These are phyloP conservation scores for Rhyacophila evoluta DNA, from an alignment of 2,888 invertebrate genomes.

Conservation along the genomic window DNA sequence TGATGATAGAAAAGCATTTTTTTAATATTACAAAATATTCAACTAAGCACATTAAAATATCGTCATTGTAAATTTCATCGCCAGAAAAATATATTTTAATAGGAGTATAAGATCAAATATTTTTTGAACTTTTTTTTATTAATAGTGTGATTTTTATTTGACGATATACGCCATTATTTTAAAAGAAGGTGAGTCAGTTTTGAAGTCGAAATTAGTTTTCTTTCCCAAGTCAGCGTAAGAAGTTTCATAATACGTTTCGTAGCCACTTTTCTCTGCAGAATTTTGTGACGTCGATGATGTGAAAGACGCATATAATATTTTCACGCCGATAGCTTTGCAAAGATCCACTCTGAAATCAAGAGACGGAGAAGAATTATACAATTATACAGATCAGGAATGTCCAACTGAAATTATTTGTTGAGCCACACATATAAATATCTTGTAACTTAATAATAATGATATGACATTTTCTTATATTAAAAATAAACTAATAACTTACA, in stretches of 20 bases:
- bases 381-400: neutral
- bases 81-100: too few species aligned
- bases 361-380: neutral
- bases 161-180: constrained; percentile 49
- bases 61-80: too few species aligned
- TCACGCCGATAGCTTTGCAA: constrained; percentile 43
- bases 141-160: constrained; percentile 28
- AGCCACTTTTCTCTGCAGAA: constrained; percentile 46
- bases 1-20: too few species aligned
- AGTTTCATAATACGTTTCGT: constrained; percentile 37
- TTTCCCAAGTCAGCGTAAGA: constrained; percentile 42
- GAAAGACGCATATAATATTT: constrained; percentile 45
- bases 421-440: too few species aligned
- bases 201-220: constrained; percentile 38
- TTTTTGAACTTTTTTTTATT: too few species aligned
- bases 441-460: too few species aligned
- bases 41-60: too few species aligned
- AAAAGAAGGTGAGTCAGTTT: constrained; percentile 39
- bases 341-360: constrained; percentile 42
- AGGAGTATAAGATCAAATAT: too few species aligned
- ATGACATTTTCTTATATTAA: too few species aligned
- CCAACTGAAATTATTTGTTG: too few species aligned
- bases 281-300: constrained; percentile 46
- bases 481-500: too few species aligned
- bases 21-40: too few species aligned